Percentiles rank a stretch among this genome's conserved stretches.
Conservation (phyloP, 2,888 invertebrate species). For the Sphecodes monilicornis region DNA sequence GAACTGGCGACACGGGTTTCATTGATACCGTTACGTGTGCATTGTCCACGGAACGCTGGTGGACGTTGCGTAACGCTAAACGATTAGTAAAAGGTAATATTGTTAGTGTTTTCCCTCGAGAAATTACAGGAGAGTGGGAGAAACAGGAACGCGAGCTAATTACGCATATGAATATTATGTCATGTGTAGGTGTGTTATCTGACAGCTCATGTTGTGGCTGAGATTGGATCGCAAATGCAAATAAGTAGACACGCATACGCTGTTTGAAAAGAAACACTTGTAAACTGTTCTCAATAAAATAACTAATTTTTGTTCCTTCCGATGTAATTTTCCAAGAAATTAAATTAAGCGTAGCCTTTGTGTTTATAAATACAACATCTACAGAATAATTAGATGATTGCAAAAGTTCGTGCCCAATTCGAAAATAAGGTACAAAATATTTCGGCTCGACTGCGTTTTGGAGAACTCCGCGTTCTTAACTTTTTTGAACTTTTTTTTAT, state of each 20-base stretch:
- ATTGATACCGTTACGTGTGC: background rate
- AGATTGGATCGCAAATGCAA: background rate
- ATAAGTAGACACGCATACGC: background rate
- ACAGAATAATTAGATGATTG: too few species aligned
- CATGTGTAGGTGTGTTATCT: background rate
- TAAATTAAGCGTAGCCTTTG: background rate
- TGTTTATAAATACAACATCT: background rate
- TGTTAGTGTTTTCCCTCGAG: background rate
- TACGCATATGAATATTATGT: conserved; percentile 2
- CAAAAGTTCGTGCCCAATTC: too few species aligned
- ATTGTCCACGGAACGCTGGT: background rate
- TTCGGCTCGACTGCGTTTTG: too few species aligned
- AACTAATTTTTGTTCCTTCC: background rate
- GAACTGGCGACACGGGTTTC: background rate
- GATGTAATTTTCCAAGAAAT: too few species aligned
- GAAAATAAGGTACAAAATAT: too few species aligned
- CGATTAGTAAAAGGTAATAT: background rate
- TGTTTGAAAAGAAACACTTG: too few species aligned
- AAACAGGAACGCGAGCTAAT: background rate
- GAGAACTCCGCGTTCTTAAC: too few species aligned
- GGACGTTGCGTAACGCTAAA: background rate
- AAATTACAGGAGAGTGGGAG: background rate
- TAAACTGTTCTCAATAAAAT: too few species aligned
- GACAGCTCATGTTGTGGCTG: background rate
- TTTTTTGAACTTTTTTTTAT: too few species aligned